Conservation (phyloP, 2,888 invertebrate genomes). For the Volucella bombylans region DNA sequence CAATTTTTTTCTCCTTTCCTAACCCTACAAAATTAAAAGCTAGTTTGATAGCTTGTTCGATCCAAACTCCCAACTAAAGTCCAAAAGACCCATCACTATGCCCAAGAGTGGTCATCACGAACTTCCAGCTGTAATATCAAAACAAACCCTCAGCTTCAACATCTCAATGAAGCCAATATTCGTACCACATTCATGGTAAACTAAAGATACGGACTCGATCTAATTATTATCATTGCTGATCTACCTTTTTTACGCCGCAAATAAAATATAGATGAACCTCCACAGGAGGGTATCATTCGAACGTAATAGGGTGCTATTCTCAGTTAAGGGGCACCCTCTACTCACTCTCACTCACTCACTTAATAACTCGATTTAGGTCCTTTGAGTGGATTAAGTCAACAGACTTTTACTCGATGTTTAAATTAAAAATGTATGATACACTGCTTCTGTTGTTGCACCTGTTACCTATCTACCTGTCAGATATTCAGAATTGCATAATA, state of each 20-base stretch:
- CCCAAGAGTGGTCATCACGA: too few species aligned
- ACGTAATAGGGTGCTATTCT: conserved; percentile 3
- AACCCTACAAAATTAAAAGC: too few species aligned
- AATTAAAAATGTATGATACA: conserved; percentile 33
- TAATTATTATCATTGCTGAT: conserved; percentile 3
- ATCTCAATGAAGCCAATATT: neutral
- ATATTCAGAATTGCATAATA: conserved; percentile 57
- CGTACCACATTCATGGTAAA: conserved; percentile 11
- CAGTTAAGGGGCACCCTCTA: conserved; percentile 5
- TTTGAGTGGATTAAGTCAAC: conserved; percentile 53
- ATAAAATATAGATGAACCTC: conserved; percentile 56
- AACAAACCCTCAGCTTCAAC: too few species aligned
- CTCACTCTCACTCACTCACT: too few species aligned
- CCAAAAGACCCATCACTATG: too few species aligned
- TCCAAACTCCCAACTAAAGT: too few species aligned
- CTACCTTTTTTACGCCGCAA: conserved; percentile 1
- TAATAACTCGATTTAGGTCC: conserved; percentile 27
- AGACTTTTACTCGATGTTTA: conserved; percentile 36
- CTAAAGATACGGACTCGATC: conserved; percentile 7
- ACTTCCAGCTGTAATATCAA: neutral
- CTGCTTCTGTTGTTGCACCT: conserved; percentile 33
- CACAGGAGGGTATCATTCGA: neutral
- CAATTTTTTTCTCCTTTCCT: too few species aligned
- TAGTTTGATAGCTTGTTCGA: too few species aligned
- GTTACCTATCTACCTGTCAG: conserved; percentile 21